Percentiles rank a stretch among this genome's conserved stretches.
phyloP scores from a whole-genome alignment of 2,797 vertebrate species.

The Periophthalmus magnuspinnatus region DNA sequence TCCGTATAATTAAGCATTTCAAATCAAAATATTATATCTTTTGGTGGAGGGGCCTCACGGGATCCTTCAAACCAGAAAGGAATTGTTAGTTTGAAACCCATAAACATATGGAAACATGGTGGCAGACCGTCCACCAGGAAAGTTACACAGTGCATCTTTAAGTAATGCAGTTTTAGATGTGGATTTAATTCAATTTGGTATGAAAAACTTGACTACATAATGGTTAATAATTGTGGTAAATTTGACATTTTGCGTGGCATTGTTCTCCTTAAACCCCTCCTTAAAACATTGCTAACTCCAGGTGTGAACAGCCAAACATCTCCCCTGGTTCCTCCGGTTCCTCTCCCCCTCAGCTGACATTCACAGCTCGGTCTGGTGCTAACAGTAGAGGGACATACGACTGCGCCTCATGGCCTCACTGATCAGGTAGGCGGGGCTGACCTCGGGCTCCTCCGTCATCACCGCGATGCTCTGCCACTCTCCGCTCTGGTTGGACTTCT shows the following conservation, averaged over 20 bases:
- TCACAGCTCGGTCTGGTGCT: constrained; percentile 40
- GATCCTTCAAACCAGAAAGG: no score
- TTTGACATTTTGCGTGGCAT: neutral
- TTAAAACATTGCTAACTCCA: neutral
- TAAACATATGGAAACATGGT: neutral
- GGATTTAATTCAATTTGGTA: no score
- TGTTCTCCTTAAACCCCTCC: neutral
- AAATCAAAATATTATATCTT: no score
- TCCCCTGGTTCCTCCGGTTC: neutral
- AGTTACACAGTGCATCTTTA: neutral
- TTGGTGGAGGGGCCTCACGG: no score
- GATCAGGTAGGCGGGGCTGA: constrained; percentile 95
- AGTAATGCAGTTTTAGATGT: neutral
- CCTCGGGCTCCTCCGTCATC: constrained; percentile 96
- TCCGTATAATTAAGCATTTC: no score
- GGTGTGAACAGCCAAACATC: neutral
- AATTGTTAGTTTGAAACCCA: no score
- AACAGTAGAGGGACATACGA: constrained; percentile 96
- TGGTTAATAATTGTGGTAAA: no score
- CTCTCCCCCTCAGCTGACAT: neutral
- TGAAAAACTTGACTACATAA: no score
- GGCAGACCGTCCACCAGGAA: neutral
- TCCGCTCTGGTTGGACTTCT: constrained; percentile 93
- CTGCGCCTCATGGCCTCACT: constrained; percentile 98
- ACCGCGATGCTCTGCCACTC: constrained; percentile 98